Conservation (phyloP, 2,888 invertebrate species). For the Trichacis sp. region DNA sequence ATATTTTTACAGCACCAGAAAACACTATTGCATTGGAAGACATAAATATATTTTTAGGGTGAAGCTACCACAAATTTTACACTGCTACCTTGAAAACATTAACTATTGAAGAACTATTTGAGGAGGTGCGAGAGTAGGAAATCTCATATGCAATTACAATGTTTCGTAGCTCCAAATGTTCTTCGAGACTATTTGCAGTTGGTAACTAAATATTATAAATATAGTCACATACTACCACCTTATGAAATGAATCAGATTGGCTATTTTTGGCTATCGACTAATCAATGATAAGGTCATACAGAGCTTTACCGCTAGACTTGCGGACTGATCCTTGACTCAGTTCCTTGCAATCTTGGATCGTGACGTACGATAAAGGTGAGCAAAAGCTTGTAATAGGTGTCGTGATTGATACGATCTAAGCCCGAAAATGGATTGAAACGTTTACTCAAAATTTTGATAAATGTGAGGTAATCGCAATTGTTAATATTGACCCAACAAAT, state of each 20-base stretch:
- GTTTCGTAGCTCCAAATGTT: too few relatives aligned
- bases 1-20: too few relatives aligned
- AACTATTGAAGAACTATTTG: too few relatives aligned
- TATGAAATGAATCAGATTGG: conserved; percentile 53
- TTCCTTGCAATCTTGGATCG: conserved; percentile 40
- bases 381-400: conserved; percentile 26
- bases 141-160: too few relatives aligned
- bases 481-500: too few relatives aligned
- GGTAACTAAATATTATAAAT: conserved; percentile 30
- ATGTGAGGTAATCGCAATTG: not conserved
- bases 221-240: conserved; percentile 38
- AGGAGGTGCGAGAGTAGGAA: too few relatives aligned
- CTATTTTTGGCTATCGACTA: conserved; percentile 66
- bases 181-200: conserved; percentile 13
- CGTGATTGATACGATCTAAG: conserved; percentile 18
- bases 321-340: conserved; percentile 56
- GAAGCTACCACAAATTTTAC: too few relatives aligned
- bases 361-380: conserved; percentile 31
- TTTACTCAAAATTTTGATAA: conserved; percentile 3
- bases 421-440: conserved; percentile 15
- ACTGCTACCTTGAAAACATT: too few relatives aligned
- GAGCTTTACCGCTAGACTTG: conserved; percentile 49
- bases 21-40: too few relatives aligned
- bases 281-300: conserved; percentile 64
- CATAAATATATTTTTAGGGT: too few relatives aligned